Evolutionary conservation across 1,140 invertebrate genomes (phyloP).

Genomic region (Aphelenchoides avenae): DNA sequence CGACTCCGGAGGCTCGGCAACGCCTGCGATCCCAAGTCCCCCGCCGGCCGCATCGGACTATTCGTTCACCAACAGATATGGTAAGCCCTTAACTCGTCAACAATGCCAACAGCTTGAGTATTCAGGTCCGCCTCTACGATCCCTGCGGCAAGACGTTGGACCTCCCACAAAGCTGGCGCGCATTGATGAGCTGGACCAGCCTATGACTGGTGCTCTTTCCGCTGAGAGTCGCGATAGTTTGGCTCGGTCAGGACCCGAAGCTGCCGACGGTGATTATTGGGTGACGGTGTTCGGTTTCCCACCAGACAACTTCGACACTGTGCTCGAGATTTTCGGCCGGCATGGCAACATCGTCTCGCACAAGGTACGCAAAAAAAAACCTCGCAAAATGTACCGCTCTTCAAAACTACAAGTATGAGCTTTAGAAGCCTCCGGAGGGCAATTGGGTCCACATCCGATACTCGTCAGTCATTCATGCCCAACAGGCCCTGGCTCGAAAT

Average conservation of each 20-base stretch:
- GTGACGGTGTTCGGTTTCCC: conserved; percentile 44
- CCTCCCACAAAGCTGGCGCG: conserved; percentile 30
- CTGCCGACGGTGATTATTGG: conserved; percentile 26
- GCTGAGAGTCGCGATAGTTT: background rate
- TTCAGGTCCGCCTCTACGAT: conserved; percentile 44
- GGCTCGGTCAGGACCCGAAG: background rate
- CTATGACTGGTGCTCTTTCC: conserved; percentile 5
- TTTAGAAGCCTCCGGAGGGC: conserved; percentile 30
- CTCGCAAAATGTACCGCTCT: conserved; percentile 9
- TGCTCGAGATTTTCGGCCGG: conserved; percentile 35
- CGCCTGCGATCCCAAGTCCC: background rate
- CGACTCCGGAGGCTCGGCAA: background rate
- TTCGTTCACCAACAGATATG: background rate
- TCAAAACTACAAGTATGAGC: too few relatives aligned
- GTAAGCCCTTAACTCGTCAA: background rate
- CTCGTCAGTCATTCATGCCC: conserved; percentile 35
- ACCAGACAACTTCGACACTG: conserved; percentile 16
- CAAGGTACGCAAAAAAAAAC: conserved; percentile 25
- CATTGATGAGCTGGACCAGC: conserved; percentile 1
- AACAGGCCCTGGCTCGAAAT: conserved; percentile 34
- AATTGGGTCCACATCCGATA: conserved; percentile 45
- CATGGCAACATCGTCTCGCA: conserved; percentile 41
- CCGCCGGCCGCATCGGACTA: conserved; percentile 5
- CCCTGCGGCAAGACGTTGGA: conserved; percentile 29
- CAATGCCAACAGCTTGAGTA: conserved; percentile 1